Base-by-base conservation (phyloP, 2,888 invertebrate species). In the Halictus quadricinctus region DNA sequence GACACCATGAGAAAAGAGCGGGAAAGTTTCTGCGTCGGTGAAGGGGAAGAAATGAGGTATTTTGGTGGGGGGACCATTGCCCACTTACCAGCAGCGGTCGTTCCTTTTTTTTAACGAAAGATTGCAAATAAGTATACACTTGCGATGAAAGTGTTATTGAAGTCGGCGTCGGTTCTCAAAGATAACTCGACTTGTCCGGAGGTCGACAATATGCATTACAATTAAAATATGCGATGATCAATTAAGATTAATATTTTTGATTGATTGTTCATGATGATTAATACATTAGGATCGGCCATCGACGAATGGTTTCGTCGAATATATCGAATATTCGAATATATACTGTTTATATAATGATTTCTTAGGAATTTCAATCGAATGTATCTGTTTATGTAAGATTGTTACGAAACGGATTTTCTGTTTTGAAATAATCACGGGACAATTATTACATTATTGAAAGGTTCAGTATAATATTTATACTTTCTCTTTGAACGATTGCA, bases 1-100 rank as follows among this genome's bases (percentile, higher is more conserved):
- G 76, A 73, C 77, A 81, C 78, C 74, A 74, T 72, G 48, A 15
- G 25, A 77, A 86, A 86, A 85, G 83, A 69, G 88, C 88, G 88
- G 84, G 84, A 88, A 88, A 86, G n/a, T 41, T 21, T 6, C 18
- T 15, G 58, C 12, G 41, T 60, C 50, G 5, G 36, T 25, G 80
- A 29, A 66, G 77, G 83, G 69, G 29, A n/a, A 78, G 36, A 58
- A 64, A 80, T 74, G 41, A 73, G 54, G 25, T 29, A 69, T 54
- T 64, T 72, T 74, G 79, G 72, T 58, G 83, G 81, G 41, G 78
- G 80, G 66, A 79, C 54, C 75, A 74, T 78, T 80, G 83, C 77
- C 76, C 81, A 78, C 81, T 79, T 83, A 36, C 36, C 36, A 43
- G 15, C 25, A 36, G 21, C n/a, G 36, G 46, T 70, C 21, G 13